A percentile compares a stretch with the other conserved stretches of the same genome.
These are phyloP conservation scores for Chrysocyon brachyurus DNA, from an alignment of 2,797 vertebrate species.

Conservation along the genomic window DNA sequence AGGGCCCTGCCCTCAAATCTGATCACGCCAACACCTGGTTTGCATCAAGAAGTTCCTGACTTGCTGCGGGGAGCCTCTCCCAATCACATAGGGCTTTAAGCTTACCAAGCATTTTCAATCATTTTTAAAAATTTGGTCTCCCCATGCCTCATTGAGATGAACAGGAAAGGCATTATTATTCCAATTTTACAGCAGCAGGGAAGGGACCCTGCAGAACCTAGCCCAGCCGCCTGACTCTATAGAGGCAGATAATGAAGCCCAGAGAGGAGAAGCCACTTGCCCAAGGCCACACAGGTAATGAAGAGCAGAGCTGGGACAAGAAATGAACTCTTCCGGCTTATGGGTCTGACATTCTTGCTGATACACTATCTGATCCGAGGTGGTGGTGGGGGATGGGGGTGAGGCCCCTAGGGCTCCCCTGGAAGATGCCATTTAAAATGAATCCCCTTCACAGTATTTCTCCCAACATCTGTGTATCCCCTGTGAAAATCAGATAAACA, in stretches of 20 bases:
- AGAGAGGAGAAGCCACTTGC: background rate
- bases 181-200: background rate
- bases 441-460: background rate
- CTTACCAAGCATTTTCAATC: background rate
- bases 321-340: background rate
- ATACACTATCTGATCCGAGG: background rate
- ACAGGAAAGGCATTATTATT: background rate
- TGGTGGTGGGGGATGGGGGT: accelerated
- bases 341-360: background rate
- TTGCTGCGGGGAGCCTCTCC: background rate
- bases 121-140: background rate
- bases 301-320: background rate
- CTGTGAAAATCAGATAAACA: background rate
- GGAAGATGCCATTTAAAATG: slow-evolving; percentile 31
- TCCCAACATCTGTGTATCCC: background rate
- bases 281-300: background rate
- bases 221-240: background rate
- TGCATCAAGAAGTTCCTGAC: background rate
- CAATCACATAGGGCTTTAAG: background rate
- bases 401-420: background rate
- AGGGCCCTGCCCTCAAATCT: background rate
- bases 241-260: background rate
- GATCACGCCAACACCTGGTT: background rate
- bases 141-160: background rate
- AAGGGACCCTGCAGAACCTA: background rate